phyloP scores from a whole-genome alignment of 1,140 invertebrate genomes.

The Triops longicaudatus region DNA sequence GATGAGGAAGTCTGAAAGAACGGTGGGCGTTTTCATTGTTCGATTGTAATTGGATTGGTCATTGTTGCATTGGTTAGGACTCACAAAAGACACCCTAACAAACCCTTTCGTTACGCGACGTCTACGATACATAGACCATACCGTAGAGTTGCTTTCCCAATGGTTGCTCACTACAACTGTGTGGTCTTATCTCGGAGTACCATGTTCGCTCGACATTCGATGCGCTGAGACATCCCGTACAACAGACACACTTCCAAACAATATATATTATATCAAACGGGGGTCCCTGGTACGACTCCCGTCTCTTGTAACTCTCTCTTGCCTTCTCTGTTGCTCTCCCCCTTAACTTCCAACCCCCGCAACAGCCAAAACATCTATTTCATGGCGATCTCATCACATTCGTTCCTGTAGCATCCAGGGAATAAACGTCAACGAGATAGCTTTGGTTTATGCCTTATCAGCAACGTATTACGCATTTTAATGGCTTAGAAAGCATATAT shows the following conservation, averaged over 20 bases:
- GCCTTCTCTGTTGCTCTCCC: neutral
- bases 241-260: neutral
- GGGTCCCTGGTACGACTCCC: neutral
- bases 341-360: neutral
- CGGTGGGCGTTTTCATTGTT: neutral
- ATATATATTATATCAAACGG: constrained; percentile 1
- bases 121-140: neutral
- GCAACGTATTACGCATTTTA: neutral
- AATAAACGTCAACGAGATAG: constrained; percentile 8
- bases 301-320: neutral
- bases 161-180: neutral
- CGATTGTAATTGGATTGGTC: neutral
- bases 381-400: constrained; percentile 4
- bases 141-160: neutral
- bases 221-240: neutral
- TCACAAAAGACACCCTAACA: neutral
- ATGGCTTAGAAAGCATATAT: neutral
- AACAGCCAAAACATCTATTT: neutral
- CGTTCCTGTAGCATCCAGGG: neutral
- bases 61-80: neutral
- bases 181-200: neutral
- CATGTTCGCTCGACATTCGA: constrained; percentile 7
- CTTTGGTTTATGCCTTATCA: constrained; percentile 4
- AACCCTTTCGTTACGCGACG: constrained; percentile 1
- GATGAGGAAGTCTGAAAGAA: neutral